phyloP scores from a whole-genome alignment of 2,797 vertebrate genomes.

The Platyrinchus mystaceus region DNA sequence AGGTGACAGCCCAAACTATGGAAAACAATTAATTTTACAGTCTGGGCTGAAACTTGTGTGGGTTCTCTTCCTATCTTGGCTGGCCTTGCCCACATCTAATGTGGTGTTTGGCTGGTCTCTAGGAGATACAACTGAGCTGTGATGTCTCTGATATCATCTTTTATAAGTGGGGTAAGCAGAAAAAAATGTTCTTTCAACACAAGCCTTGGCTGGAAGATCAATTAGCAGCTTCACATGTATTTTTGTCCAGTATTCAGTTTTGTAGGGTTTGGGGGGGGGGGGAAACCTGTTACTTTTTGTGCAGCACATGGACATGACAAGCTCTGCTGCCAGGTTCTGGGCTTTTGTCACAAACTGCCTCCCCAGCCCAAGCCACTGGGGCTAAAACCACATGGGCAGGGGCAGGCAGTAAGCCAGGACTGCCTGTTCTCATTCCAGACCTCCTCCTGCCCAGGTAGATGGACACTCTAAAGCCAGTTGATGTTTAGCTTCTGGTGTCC shows the following conservation, averaged over 20 bases:
- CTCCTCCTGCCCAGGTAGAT: neutral
- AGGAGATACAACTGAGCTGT: neutral
- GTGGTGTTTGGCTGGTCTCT: neutral
- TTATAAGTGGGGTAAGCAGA: neutral
- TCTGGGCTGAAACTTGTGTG: neutral
- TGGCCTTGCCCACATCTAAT: neutral
- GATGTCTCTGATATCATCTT: conserved; percentile 38
- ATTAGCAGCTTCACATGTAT: conserved; percentile 39
- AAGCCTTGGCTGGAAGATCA: conserved; percentile 50
- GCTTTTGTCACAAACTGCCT: neutral
- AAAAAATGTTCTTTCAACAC: conserved; percentile 14
- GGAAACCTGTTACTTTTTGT: neutral
- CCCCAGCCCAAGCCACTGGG: neutral
- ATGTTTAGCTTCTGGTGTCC: neutral
- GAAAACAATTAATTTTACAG: neutral
- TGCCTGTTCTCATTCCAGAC: neutral
- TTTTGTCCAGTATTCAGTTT: conserved; percentile 56
- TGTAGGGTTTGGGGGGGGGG: conserved; percentile 9
- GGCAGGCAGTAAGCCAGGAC: neutral
- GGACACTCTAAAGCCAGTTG: neutral
- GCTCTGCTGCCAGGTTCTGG: neutral
- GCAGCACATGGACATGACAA: neutral
- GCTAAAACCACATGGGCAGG: neutral
- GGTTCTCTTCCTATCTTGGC: neutral
- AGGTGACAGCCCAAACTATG: neutral